A percentile compares a stretch with the other conserved stretches of the same genome.
These are phyloP conservation scores for Chorisops tibialis DNA, from an alignment of 2,888 invertebrate genomes.

Conservation along the genomic window DNA sequence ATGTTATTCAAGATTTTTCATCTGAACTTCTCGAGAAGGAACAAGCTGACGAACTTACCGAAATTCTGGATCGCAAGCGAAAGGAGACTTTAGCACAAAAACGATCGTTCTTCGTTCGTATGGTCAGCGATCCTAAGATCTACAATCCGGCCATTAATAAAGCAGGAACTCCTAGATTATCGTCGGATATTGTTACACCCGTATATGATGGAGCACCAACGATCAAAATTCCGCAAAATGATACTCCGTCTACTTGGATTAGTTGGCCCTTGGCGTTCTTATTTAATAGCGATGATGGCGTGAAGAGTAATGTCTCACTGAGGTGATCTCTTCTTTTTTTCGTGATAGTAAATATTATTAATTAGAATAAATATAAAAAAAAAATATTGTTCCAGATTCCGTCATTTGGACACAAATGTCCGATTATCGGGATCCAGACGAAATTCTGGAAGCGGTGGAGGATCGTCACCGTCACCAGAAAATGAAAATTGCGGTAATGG, in stretches of 20 bases:
- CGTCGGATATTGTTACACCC: conserved; percentile 48
- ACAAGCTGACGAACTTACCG: conserved; percentile 67
- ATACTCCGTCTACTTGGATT: conserved; percentile 75
- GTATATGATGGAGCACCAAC: conserved; percentile 43
- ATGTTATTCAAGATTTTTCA: conserved; percentile 75
- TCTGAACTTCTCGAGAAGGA: conserved; percentile 72
- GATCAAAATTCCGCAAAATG: conserved; percentile 48
- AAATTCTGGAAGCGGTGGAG: conserved; percentile 60
- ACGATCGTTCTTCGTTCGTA: conserved; percentile 93
- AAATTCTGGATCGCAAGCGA: conserved; percentile 69
- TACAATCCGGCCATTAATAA: conserved; percentile 89
- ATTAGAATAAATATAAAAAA: not conserved
- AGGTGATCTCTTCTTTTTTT: conserved; percentile 57
- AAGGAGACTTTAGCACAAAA: conserved; percentile 83
- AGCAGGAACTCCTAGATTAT: conserved; percentile 60
- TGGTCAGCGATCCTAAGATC: conserved; percentile 96
- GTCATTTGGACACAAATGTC: conserved; percentile 83
- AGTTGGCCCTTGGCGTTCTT: conserved; percentile 89
- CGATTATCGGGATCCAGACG: conserved; percentile 64
- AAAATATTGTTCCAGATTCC: conserved; percentile 59
- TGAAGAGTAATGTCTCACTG: conserved; percentile 69
- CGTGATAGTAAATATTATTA: conserved; percentile 8
- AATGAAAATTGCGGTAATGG: conserved; percentile 48
- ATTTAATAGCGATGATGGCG: conserved; percentile 71
- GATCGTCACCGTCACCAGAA: conserved; percentile 68